phyloP scores from a whole-genome alignment of 2,888 invertebrate species.

The Acleris holmiana region DNA sequence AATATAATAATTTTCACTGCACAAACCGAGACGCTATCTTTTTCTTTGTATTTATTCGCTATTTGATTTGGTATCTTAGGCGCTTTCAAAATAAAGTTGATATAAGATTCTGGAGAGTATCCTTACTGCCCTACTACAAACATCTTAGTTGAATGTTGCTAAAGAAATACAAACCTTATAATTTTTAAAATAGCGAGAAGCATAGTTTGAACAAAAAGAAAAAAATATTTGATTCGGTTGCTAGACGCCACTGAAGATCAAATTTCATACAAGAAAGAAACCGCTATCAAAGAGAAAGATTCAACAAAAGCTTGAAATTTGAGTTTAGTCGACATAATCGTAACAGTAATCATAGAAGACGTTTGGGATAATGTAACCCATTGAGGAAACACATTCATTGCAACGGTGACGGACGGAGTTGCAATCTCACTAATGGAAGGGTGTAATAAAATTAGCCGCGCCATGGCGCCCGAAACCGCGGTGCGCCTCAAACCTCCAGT shows the following conservation, averaged over 20 bases:
- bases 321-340: conserved; percentile 23
- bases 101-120: too few species aligned
- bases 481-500: conserved; percentile 24
- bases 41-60: too few species aligned
- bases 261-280: not conserved
- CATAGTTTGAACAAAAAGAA: too few species aligned
- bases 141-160: too few species aligned
- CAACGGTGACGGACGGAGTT: conserved; percentile 27
- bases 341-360: conserved; percentile 21
- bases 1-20: too few species aligned
- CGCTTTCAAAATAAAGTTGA: too few species aligned
- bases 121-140: too few species aligned
- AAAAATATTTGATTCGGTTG: too few species aligned
- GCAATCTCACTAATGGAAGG: conserved; percentile 36
- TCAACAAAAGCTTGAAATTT: conserved; percentile 1
- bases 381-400: conserved; percentile 29
- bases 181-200: too few species aligned
- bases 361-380: conserved; percentile 29
- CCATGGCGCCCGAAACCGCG: conserved; percentile 32
- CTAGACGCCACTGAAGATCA: not conserved
- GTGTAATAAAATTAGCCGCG: conserved; percentile 33
- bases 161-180: too few species aligned
- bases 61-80: too few species aligned
- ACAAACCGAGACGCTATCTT: too few species aligned
- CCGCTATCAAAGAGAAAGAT: not conserved